phyloP scores from a whole-genome alignment of 1,140 invertebrate species.

The Rhizoglyphus robini region DNA sequence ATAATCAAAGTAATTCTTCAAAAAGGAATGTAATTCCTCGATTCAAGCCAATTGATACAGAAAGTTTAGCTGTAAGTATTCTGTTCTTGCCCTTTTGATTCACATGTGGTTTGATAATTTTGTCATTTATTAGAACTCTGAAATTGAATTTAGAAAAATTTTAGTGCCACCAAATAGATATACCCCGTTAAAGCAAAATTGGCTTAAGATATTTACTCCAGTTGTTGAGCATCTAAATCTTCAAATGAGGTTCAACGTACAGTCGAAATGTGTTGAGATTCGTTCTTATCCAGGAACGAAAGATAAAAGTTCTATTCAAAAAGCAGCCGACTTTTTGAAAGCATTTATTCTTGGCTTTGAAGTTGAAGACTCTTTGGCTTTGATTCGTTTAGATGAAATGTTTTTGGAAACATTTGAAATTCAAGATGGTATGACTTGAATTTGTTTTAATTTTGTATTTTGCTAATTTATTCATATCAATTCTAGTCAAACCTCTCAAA shows the following conservation, averaged over 20 bases:
- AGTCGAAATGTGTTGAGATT: constrained; percentile 77
- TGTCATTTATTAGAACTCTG: not conserved
- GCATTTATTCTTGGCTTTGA: constrained; percentile 95
- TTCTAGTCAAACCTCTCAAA: constrained; percentile 70
- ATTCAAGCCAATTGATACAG: constrained; percentile 11
- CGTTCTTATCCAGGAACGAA: constrained; percentile 56
- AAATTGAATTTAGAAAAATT: constrained; percentile 42
- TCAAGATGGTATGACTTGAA: constrained; percentile 52
- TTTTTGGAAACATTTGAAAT: constrained; percentile 96
- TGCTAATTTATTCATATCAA: constrained; percentile 7
- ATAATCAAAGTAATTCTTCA: not conserved
- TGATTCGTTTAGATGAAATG: constrained; percentile 87
- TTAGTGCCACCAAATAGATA: constrained; percentile 62
- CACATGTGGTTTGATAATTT: not conserved
- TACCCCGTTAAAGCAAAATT: constrained; percentile 84
- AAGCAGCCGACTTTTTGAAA: constrained; percentile 93
- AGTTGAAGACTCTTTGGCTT: constrained; percentile 85
- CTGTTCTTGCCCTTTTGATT: not conserved
- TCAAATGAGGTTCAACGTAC: constrained; percentile 88
- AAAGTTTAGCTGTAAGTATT: constrained; percentile 9
- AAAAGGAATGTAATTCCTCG: no score
- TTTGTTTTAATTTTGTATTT: constrained; percentile 16
- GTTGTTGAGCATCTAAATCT: constrained; percentile 87
- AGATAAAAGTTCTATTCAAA: constrained; percentile 81
- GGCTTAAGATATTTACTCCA: constrained; percentile 92